Conservation (phyloP, 2,797 vertebrate genomes). For the Novumbra hubbsi region DNA sequence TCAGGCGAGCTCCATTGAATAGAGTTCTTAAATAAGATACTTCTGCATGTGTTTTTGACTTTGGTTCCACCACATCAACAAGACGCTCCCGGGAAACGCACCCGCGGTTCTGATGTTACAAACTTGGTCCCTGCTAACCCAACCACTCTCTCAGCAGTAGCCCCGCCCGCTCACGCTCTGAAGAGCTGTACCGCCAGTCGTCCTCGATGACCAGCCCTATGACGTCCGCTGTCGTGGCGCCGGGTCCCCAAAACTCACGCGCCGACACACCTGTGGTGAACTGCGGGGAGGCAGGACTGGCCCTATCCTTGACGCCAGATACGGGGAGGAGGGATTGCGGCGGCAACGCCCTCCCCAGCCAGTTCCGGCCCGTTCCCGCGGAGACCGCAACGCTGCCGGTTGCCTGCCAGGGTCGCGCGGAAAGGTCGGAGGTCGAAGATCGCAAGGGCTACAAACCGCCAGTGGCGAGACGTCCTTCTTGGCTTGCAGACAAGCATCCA, state of each 20-base stretch:
- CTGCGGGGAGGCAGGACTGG: constrained; percentile 20
- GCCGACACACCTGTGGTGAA: constrained; percentile 18
- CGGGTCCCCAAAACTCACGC: constrained; percentile 28
- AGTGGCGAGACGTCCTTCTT: constrained; percentile 39
- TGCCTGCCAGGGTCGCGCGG: constrained; percentile 42
- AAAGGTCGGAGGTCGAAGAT: constrained; percentile 18
- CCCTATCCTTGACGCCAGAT: constrained; percentile 15
- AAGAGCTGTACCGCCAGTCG: constrained; percentile 57
- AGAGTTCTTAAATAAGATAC: too few species aligned
- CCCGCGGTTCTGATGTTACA: not conserved
- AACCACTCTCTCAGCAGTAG: constrained; percentile 65
- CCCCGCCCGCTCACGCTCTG: constrained; percentile 63
- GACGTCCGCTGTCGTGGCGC: constrained; percentile 18
- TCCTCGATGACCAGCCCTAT: constrained; percentile 30
- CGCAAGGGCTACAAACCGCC: constrained; percentile 43
- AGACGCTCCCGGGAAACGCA: not conserved
- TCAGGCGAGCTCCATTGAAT: too few species aligned
- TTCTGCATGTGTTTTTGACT: not conserved
- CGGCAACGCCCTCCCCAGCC: constrained; percentile 33
- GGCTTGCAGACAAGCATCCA: constrained; percentile 56
- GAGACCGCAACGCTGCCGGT: constrained; percentile 27
- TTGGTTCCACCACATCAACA: not conserved
- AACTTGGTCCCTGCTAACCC: not conserved
- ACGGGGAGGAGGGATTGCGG: constrained; percentile 48
- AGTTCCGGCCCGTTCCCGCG: constrained; percentile 54